phyloP scores from a whole-genome alignment of 2,113 vertebrate genomes.

The Chrysochloris asiatica region DNA sequence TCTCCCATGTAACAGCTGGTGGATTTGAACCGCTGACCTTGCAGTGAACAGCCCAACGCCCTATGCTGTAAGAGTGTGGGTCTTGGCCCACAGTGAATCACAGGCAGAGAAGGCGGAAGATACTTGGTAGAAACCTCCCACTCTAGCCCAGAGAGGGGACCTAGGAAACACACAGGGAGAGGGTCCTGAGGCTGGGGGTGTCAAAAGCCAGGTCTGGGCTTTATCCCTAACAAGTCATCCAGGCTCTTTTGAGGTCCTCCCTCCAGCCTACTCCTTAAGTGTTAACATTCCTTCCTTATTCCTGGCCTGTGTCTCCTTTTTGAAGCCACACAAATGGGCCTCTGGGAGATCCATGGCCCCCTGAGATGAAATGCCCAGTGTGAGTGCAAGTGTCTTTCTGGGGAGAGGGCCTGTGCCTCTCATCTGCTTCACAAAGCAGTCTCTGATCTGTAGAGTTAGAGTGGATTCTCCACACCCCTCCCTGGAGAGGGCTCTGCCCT shows the following conservation, averaged over 20 bases:
- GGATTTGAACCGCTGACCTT: too few relatives aligned
- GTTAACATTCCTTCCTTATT: background rate
- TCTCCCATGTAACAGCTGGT: too few relatives aligned
- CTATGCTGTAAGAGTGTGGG: too few relatives aligned
- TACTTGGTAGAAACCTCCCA: background rate
- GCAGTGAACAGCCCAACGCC: too few relatives aligned
- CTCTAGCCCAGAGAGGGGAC: background rate
- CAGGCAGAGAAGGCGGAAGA: background rate
- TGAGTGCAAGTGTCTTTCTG: background rate
- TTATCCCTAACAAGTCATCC: background rate
- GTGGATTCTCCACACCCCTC: background rate
- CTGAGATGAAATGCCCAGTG: background rate
- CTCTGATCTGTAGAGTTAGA: background rate
- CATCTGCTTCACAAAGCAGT: background rate
- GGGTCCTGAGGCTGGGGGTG: background rate
- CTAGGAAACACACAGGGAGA: background rate
- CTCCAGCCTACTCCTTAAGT: background rate
- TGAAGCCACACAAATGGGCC: background rate
- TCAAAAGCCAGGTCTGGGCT: background rate
- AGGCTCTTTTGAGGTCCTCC: background rate
- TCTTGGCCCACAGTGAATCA: background rate
- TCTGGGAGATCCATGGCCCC: background rate
- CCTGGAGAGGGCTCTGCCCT: too few relatives aligned
- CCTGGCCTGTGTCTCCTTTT: background rate
- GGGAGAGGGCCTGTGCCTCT: background rate